Conservation (phyloP, 2,888 invertebrate species). For the Arge pagana region DNA sequence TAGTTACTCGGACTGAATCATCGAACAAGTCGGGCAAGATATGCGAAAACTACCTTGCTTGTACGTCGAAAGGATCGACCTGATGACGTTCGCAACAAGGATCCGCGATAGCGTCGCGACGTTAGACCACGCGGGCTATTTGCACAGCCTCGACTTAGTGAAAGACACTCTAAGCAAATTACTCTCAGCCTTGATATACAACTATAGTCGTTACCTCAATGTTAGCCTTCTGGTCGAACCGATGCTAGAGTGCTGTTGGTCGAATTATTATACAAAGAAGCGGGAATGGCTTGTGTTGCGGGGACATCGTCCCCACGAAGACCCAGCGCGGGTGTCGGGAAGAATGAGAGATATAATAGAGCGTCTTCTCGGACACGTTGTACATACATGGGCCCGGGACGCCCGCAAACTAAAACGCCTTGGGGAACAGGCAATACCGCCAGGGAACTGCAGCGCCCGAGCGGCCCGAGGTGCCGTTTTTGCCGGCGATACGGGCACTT, state of each 20-base stretch:
- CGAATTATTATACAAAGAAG: background rate
- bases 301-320: too few relatives aligned
- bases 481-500: background rate
- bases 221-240: background rate
- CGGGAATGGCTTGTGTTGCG: background rate
- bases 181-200: slow-evolving; percentile 4
- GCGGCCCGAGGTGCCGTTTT: too few relatives aligned
- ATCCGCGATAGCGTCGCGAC: background rate
- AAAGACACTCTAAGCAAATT: slow-evolving; percentile 5
- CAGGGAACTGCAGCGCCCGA: too few relatives aligned
- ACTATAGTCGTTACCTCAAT: slow-evolving; percentile 3
- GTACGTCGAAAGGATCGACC: background rate
- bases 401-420: too few relatives aligned
- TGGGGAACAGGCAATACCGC: too few relatives aligned
- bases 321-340: too few relatives aligned
- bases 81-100: background rate
- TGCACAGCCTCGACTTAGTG: slow-evolving; percentile 1
- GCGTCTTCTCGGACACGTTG: too few relatives aligned
- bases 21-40: slow-evolving; percentile 12
- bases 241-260: background rate
- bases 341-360: too few relatives aligned
- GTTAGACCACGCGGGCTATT: background rate
- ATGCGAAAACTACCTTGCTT: slow-evolving; percentile 22
- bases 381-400: too few relatives aligned
- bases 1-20: slow-evolving; percentile 22